Base-by-base conservation (phyloP, 1,140 invertebrate species). In the Drosophila funebris region DNA sequence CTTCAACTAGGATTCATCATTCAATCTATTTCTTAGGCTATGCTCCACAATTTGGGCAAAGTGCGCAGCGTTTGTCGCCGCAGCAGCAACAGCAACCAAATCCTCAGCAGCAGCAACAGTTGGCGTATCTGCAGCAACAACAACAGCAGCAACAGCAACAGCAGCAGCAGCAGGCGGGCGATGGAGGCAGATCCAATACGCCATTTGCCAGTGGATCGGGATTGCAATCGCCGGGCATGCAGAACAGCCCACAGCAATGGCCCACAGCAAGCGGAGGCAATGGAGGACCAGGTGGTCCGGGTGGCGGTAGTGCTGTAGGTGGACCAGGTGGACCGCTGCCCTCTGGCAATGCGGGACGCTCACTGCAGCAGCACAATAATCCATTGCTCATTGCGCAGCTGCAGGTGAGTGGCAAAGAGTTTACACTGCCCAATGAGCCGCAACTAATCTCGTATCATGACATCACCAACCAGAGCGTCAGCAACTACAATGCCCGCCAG, bases 351-450 rank as follows among this genome's bases (percentile, higher is more conserved):
- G 67, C 83, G 31, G 71, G 63, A 27, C 68, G 82, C 57, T 83
- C 89, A 4, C 63, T 94, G 39, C 94, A 94, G 67, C 94, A 95
- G 91, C 95, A 96, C 90, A 96, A 96, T 92, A 96, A 96, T 92
- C 95, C 96, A 4, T 95, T 97, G 95, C 93, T 97, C 63, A 96
- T 95, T 92, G 95, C 95, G 66, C 95, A 96, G 91, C 92, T 96
- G 62, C 94, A 95, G 79, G 95, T 95, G 92, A 76, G 73, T 82
- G 20, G 44, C 44, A 53, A 50, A 44, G 64, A 44, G 16, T 52
- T 31, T 44, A 13, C 5, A n/a, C 2, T 11, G 44, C 27, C 22
- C 13, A 6, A 36, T n/a, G 14, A 20, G 3, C 9, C 20, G 6
- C 14, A 16, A 58, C 41, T 88, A 78, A 82, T 70, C 31, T 64